Conservation (phyloP, 2,888 invertebrate genomes). For the Pyrgus malvae region DNA sequence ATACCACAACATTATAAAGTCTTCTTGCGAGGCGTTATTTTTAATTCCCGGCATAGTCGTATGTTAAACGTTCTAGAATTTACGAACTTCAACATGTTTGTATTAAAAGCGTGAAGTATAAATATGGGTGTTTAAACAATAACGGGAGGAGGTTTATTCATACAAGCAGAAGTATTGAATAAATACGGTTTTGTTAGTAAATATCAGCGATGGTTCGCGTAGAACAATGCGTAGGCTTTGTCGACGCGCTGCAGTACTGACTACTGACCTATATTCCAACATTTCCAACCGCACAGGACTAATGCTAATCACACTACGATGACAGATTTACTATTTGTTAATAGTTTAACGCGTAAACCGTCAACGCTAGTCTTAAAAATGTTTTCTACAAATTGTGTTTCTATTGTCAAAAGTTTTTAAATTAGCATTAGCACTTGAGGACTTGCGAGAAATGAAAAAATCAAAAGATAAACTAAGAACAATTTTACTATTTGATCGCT, state of each 20-base stretch:
- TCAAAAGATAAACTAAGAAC: too few species aligned
- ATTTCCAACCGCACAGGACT: conserved; percentile 24
- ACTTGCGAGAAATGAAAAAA: not conserved
- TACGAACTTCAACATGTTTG: conserved; percentile 27
- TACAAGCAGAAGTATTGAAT: conserved; percentile 40
- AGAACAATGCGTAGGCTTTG: conserved; percentile 56
- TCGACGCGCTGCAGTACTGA: conserved; percentile 30
- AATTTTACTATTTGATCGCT: too few species aligned
- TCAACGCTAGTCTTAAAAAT: not conserved
- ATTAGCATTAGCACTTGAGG: not conserved
- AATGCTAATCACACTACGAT: conserved; percentile 10
- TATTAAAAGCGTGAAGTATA: conserved; percentile 37
- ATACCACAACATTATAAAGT: not conserved
- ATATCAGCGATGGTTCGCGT: conserved; percentile 55
- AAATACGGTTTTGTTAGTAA: conserved; percentile 59
- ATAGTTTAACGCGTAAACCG: not conserved
- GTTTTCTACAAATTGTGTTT: not conserved
- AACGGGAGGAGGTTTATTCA: conserved; percentile 37
- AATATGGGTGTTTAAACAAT: conserved; percentile 47
- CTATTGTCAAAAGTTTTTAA: not conserved
- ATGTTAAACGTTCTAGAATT: conserved; percentile 26
- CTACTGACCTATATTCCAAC: conserved; percentile 32
- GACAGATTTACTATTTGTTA: conserved; percentile 12
- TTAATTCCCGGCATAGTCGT: too few species aligned
- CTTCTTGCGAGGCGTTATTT: not conserved